phyloP scores from a whole-genome alignment of 2,888 invertebrate genomes.

The Sturmia bella region DNA sequence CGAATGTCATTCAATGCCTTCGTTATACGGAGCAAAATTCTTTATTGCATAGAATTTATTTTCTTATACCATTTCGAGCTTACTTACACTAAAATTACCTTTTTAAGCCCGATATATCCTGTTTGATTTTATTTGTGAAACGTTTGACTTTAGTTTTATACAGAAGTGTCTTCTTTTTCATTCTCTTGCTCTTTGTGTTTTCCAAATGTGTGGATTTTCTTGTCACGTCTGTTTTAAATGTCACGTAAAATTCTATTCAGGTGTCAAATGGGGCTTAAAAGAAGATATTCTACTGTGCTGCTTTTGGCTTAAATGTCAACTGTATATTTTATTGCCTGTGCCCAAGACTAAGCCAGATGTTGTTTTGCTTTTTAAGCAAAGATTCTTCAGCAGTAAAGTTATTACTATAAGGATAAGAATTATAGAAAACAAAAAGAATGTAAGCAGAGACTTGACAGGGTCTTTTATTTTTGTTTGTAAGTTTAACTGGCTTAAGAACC shows the following conservation, averaged over 20 bases:
- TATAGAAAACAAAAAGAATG: not conserved
- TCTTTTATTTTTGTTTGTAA: constrained; percentile 5
- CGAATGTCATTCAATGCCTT: constrained; percentile 49
- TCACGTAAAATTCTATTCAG: constrained; percentile 68
- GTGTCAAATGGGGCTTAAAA: constrained; percentile 63
- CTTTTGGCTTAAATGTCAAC: constrained; percentile 63
- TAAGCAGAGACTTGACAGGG: constrained; percentile 23
- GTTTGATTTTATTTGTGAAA: constrained; percentile 20
- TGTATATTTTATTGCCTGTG: constrained; percentile 54
- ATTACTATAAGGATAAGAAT: not conserved
- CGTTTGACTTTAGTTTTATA: constrained; percentile 6
- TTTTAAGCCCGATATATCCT: constrained; percentile 15
- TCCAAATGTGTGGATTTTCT: constrained; percentile 54
- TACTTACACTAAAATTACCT: constrained; percentile 28
- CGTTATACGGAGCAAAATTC: constrained; percentile 6
- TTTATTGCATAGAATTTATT: not conserved
- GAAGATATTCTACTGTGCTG: constrained; percentile 66
- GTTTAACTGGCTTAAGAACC: too few species aligned
- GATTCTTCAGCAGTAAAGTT: not conserved
- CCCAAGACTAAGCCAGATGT: constrained; percentile 55
- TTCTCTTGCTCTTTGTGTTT: not conserved
- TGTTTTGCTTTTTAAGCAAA: not conserved
- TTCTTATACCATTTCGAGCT: not conserved
- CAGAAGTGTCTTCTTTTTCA: constrained; percentile 25
- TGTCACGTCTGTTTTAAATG: constrained; percentile 65